Evolutionary conservation across 2,113 vertebrate genomes (phyloP).

Genomic region (Elaphurus davidianus): DNA sequence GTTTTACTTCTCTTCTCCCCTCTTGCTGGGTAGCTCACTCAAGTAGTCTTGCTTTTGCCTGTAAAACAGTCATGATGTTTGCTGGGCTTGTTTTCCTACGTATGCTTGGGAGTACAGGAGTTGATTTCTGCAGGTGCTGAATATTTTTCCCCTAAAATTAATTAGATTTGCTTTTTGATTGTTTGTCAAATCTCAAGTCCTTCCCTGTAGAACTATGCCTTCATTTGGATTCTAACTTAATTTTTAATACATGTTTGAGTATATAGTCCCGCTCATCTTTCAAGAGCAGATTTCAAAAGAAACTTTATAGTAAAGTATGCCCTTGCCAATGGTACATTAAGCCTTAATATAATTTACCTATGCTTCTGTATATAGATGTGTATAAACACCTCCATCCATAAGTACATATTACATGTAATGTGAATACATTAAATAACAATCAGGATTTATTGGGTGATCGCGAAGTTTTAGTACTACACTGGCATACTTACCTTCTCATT

Average conservation of each 20-base stretch:
- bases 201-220: neutral
- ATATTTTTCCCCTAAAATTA: neutral
- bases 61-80: neutral
- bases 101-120: neutral
- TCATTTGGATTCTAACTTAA: conserved; percentile 48
- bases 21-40: neutral
- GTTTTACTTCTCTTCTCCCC: accelerated
- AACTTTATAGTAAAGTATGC: conserved; percentile 46
- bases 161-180: conserved; percentile 31
- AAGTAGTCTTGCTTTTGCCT: neutral
- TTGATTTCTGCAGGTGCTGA: neutral
- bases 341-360: conserved; percentile 37
- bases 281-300: conserved; percentile 56
- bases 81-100: neutral
- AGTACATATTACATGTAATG: neutral
- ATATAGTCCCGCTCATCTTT: conserved; percentile 27
- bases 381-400: neutral
- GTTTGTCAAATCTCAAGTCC: conserved; percentile 24
- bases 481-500: neutral
- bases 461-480: neutral
- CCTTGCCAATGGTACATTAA: neutral
- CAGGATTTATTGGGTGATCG: neutral
- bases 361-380: neutral
- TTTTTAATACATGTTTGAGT: conserved; percentile 52
- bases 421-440: neutral